A percentile compares a stretch with the other conserved stretches of the same genome.
phyloP scores from a whole-genome alignment of 2,888 invertebrate genomes.

The Habrosyne pyritoides region DNA sequence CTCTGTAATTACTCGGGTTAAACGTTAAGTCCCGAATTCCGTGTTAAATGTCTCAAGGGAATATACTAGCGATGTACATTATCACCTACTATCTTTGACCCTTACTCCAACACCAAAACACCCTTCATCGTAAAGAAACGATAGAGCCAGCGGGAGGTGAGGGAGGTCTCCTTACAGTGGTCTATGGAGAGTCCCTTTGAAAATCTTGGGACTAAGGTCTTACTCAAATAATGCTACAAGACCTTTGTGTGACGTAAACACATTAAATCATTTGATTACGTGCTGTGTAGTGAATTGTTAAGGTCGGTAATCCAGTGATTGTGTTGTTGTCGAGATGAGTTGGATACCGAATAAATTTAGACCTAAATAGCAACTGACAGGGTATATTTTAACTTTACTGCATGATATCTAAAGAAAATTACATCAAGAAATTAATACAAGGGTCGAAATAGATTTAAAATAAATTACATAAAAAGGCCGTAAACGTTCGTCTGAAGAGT shows the following conservation, averaged over 20 bases:
- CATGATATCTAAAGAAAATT: too few species aligned
- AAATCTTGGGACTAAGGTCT: constrained; percentile 46
- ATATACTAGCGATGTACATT: constrained; percentile 60
- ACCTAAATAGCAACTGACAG: background rate
- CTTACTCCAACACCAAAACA: constrained; percentile 30
- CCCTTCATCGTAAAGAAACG: constrained; percentile 15
- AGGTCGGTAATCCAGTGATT: background rate
- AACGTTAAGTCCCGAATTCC: constrained; percentile 71
- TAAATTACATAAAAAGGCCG: background rate
- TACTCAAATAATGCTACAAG: constrained; percentile 8
- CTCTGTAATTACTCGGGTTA: constrained; percentile 76
- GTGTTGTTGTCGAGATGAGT: background rate
- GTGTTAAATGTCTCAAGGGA: constrained; percentile 73
- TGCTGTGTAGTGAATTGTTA: background rate
- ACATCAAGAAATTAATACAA: too few species aligned
- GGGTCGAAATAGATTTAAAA: background rate
- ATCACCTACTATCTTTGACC: constrained; percentile 69
- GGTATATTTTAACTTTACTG: background rate
- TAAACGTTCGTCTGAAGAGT: background rate
- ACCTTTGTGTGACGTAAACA: constrained; percentile 1
- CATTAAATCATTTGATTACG: constrained; percentile 8
- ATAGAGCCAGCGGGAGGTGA: background rate
- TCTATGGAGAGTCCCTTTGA: constrained; percentile 35
- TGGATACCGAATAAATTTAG: background rate
- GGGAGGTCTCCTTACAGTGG: background rate